phyloP scores from a whole-genome alignment of 2,888 invertebrate species.

The Philonicus albiceps region DNA sequence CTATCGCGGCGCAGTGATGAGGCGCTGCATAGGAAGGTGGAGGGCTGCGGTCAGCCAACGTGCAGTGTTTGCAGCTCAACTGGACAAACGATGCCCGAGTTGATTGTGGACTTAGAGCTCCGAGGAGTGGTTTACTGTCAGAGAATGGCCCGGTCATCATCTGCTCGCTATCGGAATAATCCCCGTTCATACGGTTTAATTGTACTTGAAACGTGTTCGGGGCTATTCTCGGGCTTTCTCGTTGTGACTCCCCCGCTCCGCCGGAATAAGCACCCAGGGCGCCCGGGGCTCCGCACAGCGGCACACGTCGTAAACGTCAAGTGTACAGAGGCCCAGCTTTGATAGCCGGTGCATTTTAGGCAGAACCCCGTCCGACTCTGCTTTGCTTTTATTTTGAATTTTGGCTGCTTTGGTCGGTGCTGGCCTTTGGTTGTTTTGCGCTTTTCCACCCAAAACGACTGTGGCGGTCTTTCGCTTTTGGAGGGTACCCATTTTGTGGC shows the following conservation, averaged over 20 bases:
- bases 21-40: conserved; percentile 10
- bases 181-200: conserved; percentile 31
- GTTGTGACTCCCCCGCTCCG: neutral
- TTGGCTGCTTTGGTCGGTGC: conserved; percentile 27
- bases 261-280: neutral
- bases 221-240: conserved; percentile 31
- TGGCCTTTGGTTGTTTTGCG: conserved; percentile 19
- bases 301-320: conserved; percentile 35
- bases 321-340: conserved; percentile 2
- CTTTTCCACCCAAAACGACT: neutral
- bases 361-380: neutral
- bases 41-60: conserved; percentile 9
- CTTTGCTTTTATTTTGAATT: conserved; percentile 28
- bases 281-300: neutral
- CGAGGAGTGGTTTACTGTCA: conserved; percentile 24
- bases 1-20: neutral
- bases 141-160: conserved; percentile 37
- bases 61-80: conserved; percentile 15
- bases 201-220: conserved; percentile 36
- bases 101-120: conserved; percentile 34
- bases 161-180: conserved; percentile 35
- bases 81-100: conserved; percentile 35
- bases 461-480: conserved; percentile 24
- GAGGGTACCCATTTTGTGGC: conserved; percentile 17
- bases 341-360: conserved; percentile 23